Percentiles rank a stretch among this genome's conserved stretches.
phyloP scores from a whole-genome alignment of 2,113 vertebrate species.

The Forbesichthys agassizii region DNA sequence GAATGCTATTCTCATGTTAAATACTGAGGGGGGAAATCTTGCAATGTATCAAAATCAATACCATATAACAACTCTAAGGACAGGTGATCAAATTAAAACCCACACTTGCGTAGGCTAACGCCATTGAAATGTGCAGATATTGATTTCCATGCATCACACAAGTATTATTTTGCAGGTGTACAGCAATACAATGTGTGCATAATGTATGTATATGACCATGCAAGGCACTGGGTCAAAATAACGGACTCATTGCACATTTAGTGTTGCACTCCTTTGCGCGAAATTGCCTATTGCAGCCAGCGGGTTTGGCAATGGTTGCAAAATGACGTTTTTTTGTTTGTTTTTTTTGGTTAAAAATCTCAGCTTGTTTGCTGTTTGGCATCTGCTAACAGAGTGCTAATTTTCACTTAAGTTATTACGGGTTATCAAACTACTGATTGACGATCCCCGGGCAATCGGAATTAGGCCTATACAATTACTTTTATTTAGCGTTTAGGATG shows the following conservation, averaged over 20 bases:
- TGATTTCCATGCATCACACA: slow-evolving; percentile 18
- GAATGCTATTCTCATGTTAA: slow-evolving; percentile 11
- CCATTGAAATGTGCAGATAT: slow-evolving; percentile 8
- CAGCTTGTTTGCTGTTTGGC: slow-evolving; percentile 11
- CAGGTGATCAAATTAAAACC: no score
- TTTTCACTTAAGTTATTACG: slow-evolving; percentile 23
- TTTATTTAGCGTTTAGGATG: slow-evolving; percentile 51
- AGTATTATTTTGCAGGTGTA: slow-evolving; percentile 38
- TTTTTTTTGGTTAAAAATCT: slow-evolving; percentile 7
- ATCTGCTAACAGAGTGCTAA: slow-evolving; percentile 17
- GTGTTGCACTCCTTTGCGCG: slow-evolving; percentile 51
- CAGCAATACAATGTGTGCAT: slow-evolving; percentile 43
- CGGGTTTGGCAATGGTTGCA: slow-evolving; percentile 46
- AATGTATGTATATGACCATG: slow-evolving; percentile 39
- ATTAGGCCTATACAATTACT: slow-evolving; percentile 63
- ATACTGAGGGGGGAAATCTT: slow-evolving; percentile 10
- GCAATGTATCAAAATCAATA: slow-evolving; percentile 25
- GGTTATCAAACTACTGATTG: slow-evolving; percentile 40
- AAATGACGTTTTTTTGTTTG: slow-evolving; percentile 7
- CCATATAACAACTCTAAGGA: no score
- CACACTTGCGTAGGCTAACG: slow-evolving; percentile 15
- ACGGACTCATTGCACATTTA: slow-evolving; percentile 55
- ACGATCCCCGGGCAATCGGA: slow-evolving; percentile 52
- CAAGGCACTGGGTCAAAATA: slow-evolving; percentile 63
- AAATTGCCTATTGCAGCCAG: slow-evolving; percentile 47